Conservation (phyloP, 1,140 invertebrate genomes). For the Magallana ariakensis region DNA sequence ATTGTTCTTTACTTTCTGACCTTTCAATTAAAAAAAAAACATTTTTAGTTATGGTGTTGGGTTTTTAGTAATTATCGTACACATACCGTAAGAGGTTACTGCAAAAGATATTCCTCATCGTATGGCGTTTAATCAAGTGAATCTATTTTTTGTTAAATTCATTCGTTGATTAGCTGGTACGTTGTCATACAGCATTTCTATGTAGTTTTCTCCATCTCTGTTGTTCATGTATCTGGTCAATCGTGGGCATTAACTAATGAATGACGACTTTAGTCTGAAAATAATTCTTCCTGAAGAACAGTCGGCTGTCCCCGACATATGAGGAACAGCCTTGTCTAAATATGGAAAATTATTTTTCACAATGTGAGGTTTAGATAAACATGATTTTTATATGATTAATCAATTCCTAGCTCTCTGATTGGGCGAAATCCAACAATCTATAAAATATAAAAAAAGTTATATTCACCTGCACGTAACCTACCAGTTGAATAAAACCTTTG, state of each 20-base stretch:
- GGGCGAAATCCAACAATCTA: no score
- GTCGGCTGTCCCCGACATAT: neutral
- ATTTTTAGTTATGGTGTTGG: no score
- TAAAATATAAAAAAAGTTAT: no score
- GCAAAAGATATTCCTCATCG: slow-evolving; percentile 8
- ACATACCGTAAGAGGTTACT: neutral
- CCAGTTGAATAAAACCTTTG: no score
- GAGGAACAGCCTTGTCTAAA: neutral
- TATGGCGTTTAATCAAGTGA: slow-evolving; percentile 8
- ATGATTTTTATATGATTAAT: no score
- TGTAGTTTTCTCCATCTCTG: neutral
- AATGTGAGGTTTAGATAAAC: no score
- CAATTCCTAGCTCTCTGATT: no score
- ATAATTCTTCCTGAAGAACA: neutral
- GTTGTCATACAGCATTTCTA: neutral
- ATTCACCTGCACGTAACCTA: no score
- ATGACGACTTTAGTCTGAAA: slow-evolving; percentile 6
- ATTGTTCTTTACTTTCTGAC: no score
- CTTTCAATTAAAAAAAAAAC: no score
- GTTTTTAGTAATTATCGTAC: no score
- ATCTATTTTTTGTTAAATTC: neutral
- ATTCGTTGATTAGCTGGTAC: neutral
- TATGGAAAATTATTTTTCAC: no score
- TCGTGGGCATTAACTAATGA: neutral
- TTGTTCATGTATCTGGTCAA: slow-evolving; percentile 4